These are phyloP conservation scores for Colossoma macropomum DNA, from an alignment of 2,113 vertebrate genomes.

Conservation along the genomic window DNA sequence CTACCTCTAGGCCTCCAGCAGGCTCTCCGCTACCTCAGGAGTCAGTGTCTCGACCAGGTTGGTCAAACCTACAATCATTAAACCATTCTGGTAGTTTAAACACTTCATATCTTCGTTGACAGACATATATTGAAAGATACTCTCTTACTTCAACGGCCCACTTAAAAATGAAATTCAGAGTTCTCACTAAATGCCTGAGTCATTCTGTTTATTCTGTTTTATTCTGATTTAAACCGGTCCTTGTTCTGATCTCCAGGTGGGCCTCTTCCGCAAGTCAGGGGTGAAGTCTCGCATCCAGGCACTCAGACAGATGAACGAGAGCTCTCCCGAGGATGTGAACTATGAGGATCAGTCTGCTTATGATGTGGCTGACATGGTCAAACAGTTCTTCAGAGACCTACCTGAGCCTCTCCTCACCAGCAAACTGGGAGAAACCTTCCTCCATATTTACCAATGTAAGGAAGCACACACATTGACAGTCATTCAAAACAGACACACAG, in stretches of 20 bases:
- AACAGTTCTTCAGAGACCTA: conserved; percentile 97
- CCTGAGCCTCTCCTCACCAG: conserved; percentile 95
- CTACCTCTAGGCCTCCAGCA: conserved; percentile 95
- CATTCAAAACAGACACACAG: background rate
- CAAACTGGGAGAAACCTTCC: conserved; percentile 96
- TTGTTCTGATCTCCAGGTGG: conserved; percentile 79
- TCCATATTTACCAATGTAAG: conserved; percentile 98
- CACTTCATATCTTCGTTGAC: background rate
- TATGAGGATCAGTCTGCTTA: conserved; percentile 97
- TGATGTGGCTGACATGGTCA: conserved; percentile 98
- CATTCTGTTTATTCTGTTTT: background rate
- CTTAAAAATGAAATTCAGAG: too few relatives aligned
- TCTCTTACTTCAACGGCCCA: too few relatives aligned
- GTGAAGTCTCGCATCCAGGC: conserved; percentile 97
- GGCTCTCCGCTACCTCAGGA: conserved; percentile 89
- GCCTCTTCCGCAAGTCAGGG: conserved; percentile 95
- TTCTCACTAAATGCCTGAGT: too few relatives aligned
- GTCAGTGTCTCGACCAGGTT: conserved; percentile 96
- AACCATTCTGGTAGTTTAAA: too few relatives aligned
- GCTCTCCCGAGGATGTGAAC: conserved; percentile 87
- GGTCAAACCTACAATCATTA: background rate
- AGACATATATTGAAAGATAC: too few relatives aligned
- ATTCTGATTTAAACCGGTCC: background rate
- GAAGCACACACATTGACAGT: background rate
- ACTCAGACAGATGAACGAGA: conserved; percentile 94